phyloP scores from a whole-genome alignment of 2,113 vertebrate genomes.

The Gopherus evgoodei region DNA sequence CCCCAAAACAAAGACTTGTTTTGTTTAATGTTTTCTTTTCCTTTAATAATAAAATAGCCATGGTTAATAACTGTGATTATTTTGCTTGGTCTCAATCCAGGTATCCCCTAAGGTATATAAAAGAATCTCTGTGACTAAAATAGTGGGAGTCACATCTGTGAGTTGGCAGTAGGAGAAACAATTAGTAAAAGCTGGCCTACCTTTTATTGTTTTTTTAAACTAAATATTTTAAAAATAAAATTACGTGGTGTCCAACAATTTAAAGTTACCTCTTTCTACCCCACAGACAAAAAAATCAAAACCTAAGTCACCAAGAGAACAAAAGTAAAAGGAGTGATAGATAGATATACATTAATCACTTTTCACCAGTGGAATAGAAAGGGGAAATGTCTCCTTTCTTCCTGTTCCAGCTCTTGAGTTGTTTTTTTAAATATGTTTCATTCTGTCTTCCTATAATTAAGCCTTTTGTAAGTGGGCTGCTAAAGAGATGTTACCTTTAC shows the following conservation, averaged over 20 bases:
- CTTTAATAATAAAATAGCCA: not conserved
- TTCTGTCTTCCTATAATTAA: not conserved
- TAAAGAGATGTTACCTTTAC: not conserved
- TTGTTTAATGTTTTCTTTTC: too few species aligned
- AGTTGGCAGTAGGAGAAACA: not conserved
- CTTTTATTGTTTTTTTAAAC: not conserved
- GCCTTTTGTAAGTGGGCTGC: not conserved
- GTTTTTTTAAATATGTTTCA: constrained; percentile 2
- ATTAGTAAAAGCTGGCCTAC: not conserved
- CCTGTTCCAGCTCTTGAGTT: not conserved
- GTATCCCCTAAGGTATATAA: not conserved
- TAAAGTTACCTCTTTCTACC: not conserved
- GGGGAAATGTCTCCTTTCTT: not conserved
- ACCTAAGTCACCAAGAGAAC: not conserved
- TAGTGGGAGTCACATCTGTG: not conserved
- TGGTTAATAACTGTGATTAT: not conserved
- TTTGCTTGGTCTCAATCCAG: not conserved
- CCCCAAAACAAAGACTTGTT: too few species aligned
- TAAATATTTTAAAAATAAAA: not conserved
- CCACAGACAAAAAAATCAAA: constrained; percentile 25
- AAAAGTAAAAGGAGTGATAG: not conserved
- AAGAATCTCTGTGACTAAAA: not conserved
- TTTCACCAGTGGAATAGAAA: not conserved
- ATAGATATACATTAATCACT: not conserved
- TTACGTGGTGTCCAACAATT: not conserved